Percentiles rank a stretch among this genome's conserved stretches.
phyloP scores from a whole-genome alignment of 2,888 invertebrate genomes.

The Cantharis flavilabris region DNA sequence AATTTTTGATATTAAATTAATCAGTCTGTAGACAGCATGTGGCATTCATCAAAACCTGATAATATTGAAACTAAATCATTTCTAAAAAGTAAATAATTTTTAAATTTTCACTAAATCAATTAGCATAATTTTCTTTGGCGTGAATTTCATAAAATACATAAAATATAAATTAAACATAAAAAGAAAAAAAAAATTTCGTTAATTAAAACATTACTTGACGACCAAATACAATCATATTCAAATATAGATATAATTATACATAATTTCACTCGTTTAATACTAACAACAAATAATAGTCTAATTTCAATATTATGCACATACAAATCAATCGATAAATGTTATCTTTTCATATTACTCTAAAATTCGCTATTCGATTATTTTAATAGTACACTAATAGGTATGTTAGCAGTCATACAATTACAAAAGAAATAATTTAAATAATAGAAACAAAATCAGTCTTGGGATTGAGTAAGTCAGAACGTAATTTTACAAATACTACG shows the following conservation, averaged over 20 bases:
- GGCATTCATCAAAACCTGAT: constrained; percentile 11
- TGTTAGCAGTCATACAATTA: not conserved
- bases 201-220: not conserved
- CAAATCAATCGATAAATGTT: not conserved
- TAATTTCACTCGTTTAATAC: not conserved
- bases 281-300: not conserved
- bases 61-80: not conserved
- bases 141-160: not conserved
- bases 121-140: not conserved
- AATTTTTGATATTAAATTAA: constrained; percentile 29
- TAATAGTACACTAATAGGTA: not conserved
- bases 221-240: not conserved
- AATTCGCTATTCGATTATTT: not conserved
- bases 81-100: not conserved
- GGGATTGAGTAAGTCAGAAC: constrained; percentile 14
- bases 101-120: not conserved
- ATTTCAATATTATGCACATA: constrained; percentile 2
- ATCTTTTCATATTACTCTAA: not conserved
- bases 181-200: not conserved
- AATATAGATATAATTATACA: not conserved
- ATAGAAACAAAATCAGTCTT: constrained; percentile 22
- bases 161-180: not conserved
- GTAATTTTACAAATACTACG: constrained; percentile 26
- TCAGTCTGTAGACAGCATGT: constrained; percentile 28
- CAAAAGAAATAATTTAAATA: not conserved